phyloP scores from a whole-genome alignment of 2,888 invertebrate species.

The Anaspis maculata region DNA sequence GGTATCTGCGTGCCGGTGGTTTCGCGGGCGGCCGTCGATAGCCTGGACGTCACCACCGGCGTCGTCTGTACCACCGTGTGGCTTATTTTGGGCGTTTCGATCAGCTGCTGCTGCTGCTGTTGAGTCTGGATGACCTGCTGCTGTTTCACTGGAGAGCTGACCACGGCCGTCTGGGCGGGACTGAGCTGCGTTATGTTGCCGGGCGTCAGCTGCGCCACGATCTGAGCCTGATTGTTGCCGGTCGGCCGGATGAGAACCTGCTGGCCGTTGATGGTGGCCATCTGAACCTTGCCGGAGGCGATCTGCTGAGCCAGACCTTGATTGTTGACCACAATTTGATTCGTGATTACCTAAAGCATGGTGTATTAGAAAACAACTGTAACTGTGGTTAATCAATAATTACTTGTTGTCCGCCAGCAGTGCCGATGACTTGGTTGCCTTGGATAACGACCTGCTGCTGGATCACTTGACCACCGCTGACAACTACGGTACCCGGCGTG shows the following conservation, averaged over 20 bases:
- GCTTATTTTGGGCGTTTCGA: too few species aligned
- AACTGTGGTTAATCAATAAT: slow-evolving; percentile 4
- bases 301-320: slow-evolving; percentile 71
- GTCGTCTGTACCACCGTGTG: background rate
- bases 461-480: slow-evolving; percentile 38
- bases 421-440: slow-evolving; percentile 36
- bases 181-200: slow-evolving; percentile 28
- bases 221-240: slow-evolving; percentile 70
- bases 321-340: slow-evolving; percentile 71
- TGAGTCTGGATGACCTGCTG: slow-evolving; percentile 21
- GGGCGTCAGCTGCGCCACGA: slow-evolving; percentile 60
- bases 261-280: slow-evolving; percentile 78
- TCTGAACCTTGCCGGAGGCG: slow-evolving; percentile 72
- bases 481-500: slow-evolving; percentile 32
- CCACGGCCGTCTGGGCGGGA: slow-evolving; percentile 21
- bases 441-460: slow-evolving; percentile 37
- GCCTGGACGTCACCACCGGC: too few species aligned
- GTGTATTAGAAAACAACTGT: too few species aligned
- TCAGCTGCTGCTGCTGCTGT: slow-evolving; percentile 24
- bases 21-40: too few species aligned
- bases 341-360: slow-evolving; percentile 47
- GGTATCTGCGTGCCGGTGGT: too few species aligned
- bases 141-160: slow-evolving; percentile 17
- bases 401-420: slow-evolving; percentile 43
- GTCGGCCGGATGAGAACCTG: slow-evolving; percentile 75